Percentiles rank a stretch among this genome's conserved stretches.
These are phyloP conservation scores for Chymomyza procnemis DNA, from an alignment of 2,888 invertebrate species.

Conservation along the genomic window DNA sequence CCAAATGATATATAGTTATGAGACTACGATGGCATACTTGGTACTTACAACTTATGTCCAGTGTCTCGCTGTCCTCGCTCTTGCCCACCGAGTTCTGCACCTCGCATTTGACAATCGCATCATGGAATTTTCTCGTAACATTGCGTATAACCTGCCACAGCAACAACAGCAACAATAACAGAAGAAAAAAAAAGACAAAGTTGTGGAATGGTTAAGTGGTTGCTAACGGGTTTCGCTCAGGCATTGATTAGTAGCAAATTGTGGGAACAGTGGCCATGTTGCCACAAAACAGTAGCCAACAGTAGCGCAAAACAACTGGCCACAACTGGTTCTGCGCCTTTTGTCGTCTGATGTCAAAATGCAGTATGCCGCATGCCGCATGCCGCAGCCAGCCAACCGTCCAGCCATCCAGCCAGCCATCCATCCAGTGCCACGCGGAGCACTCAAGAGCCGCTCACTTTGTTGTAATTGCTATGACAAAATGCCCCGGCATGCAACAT, in stretches of 20 bases:
- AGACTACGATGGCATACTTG: not conserved
- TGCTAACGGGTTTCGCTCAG: not conserved
- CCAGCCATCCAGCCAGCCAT: not conserved
- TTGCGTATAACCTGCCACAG: conserved; percentile 83
- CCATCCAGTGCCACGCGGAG: not conserved
- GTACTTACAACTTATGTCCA: conserved; percentile 94
- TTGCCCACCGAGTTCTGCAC: conserved; percentile 95
- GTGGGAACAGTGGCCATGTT: conserved; percentile 47
- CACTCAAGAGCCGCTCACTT: not conserved
- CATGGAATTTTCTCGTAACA: conserved; percentile 90
- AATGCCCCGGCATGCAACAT: conserved; percentile 48
- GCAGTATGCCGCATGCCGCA: no score
- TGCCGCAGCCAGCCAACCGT: not conserved
- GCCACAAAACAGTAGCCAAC: conserved; percentile 19
- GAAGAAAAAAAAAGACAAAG: not conserved
- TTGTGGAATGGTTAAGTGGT: conserved; percentile 5
- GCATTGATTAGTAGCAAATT: conserved; percentile 35
- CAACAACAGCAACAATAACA: no score
- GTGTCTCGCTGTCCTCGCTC: conserved; percentile 90
- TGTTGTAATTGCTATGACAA: conserved; percentile 48
- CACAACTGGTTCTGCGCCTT: conserved; percentile 32
- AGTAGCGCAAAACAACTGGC: not conserved
- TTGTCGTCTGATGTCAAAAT: not conserved
- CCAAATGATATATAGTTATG: no score
- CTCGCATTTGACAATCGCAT: conserved; percentile 92